Evolutionary conservation across 2,888 invertebrate species (phyloP), one percentile per base, ranked within the genome.

Genomic region (Pegoplata infirma): DNA sequence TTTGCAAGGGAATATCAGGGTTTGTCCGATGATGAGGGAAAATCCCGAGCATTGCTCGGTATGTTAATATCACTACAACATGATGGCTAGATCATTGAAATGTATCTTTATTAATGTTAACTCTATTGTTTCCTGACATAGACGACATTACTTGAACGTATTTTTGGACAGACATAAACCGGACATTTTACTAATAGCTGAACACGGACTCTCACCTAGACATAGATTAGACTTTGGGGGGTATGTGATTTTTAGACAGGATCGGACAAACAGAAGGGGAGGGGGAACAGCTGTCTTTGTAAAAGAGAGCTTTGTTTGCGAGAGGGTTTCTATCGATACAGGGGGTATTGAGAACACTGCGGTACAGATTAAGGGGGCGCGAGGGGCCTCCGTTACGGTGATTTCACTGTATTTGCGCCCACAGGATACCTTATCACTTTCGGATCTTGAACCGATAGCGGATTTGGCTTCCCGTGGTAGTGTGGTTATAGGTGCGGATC

Each of bases 61-160:
- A 25, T 67, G 23, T 12, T 46, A n/a, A 55, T 40, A 3, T 40
- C 14, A 0, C 44, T 67, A n/a, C 21, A n/a, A 12, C 14, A 10
- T 14, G 10, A 55, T 56, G 67, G 12, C 5, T 67, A 55, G 16
- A 10, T 44, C 28, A 0, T 8, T 55, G 2, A 56, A 36, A 16
- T 36, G 17, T 12, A 67, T 67, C 16, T 55, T 67, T 14, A 55
- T 66, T 14, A 66, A 66, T 12, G 64, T 66, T 12, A 59, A 59
- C 21, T 59, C 61, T 1, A 12, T 63, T 3, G 6, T 64, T 6
- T 49, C 49, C 1, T 8, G 14, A 19, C 49, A 64, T 10, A 64
- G 19, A n/a, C 47, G 64, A n/a, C 12, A 51, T 28, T 51, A 5
- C 5, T 16, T 64, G 3, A 49, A 51, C 17, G 1, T 17, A 17